Evolutionary conservation across 2,888 invertebrate genomes (phyloP).

Genomic region (Polyommatus iphigenia): DNA sequence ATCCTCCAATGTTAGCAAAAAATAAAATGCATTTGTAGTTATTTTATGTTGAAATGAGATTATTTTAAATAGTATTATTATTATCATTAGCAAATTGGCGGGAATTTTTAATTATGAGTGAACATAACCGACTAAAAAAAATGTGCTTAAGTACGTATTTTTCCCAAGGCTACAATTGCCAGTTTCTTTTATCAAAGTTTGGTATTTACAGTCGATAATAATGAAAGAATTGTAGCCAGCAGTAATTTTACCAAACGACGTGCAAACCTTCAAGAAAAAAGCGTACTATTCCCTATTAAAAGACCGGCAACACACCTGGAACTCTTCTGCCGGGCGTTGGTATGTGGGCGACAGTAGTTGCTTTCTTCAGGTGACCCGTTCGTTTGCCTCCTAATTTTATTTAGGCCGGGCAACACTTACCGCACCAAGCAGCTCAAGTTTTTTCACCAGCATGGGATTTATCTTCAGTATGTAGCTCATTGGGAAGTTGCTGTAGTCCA

Average conservation of each 20-base stretch:
- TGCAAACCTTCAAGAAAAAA: too few species aligned
- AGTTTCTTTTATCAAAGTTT: too few species aligned
- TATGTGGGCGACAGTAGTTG: too few species aligned
- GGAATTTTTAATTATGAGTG: not conserved
- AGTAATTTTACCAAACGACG: too few species aligned
- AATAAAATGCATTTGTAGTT: not conserved
- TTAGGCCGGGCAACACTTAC: not conserved
- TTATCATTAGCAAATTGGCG: not conserved
- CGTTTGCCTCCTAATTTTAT: too few species aligned
- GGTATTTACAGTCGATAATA: too few species aligned
- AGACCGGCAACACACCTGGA: too few species aligned
- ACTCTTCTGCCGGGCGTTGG: too few species aligned
- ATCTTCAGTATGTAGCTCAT: conserved; percentile 9
- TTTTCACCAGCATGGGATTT: conserved; percentile 4
- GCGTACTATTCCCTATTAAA: too few species aligned
- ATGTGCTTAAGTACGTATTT: not conserved
- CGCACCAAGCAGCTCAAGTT: conserved; percentile 8
- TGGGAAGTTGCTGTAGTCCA: not conserved
- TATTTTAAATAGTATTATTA: not conserved
- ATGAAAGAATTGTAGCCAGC: too few species aligned
- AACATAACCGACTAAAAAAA: not conserved
- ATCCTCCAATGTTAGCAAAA: not conserved
- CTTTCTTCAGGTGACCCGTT: too few species aligned
- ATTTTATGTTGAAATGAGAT: not conserved
- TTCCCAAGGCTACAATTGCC: too few species aligned